Base-by-base conservation (phyloP, 2,888 invertebrate genomes). In the Metopia argyrocephala region DNA sequence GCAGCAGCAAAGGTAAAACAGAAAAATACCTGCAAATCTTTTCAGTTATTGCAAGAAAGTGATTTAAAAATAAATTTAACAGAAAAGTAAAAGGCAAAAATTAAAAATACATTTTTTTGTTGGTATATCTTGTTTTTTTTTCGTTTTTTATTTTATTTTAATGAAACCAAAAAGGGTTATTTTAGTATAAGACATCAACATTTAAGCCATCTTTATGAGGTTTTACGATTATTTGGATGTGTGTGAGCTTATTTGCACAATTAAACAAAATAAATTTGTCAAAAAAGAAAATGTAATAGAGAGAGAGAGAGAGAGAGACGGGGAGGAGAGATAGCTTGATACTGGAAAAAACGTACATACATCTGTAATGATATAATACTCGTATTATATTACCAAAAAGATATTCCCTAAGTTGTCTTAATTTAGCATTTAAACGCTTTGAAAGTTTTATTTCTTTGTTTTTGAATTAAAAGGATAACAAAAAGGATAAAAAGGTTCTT, bases 111-210 rank as follows among this genome's bases (percentile, higher is more conserved):
- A n/a, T n/a, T n/a, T n/a, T n/a, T n/a, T n/a, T n/a, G n/a, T n/a
- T n/a, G n/a, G n/a, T n/a, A n/a, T n/a, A n/a, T n/a, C n/a, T n/a
- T n/a, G n/a, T n/a, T n/a, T n/a, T n/a, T n/a, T n/a, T n/a, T n/a
- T n/a, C n/a, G n/a, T n/a, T n/a, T n/a, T n/a, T n/a, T n/a, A n/a
- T n/a, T n/a, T 69, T 50, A 59, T 54, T 57, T 45, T 27, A 46
- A 48, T 20, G 15, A 56, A 48, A n/a, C 54, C 71, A 68, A 46
- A 28, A 73, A 73, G 62, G 71, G 76, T 76, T 71, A 76, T 80
- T 76, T 68, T 52, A 68, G 57, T 68, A 57, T 50, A 57, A 73
- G 25, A 71, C 68, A 64, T 76, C 56, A 76, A 76, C 71, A 65
- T 38, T 56, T 57, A 61, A 23, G 54, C 45, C 5, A 25, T 28